Evolutionary conservation across 2,113 vertebrate species (phyloP).

Genomic region (Ovis canadensis): DNA sequence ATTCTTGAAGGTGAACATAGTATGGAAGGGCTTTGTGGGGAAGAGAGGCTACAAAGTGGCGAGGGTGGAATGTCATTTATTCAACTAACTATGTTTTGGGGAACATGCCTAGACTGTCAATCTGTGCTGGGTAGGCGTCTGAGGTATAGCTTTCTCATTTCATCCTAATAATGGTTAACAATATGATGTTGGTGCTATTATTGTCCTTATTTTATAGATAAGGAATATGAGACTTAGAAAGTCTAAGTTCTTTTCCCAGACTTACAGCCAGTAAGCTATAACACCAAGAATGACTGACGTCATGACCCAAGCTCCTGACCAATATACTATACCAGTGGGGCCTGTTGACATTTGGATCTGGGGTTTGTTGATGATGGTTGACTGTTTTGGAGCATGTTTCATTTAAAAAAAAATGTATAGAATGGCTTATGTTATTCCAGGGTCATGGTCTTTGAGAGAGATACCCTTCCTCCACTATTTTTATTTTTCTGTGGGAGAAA

Average conservation of each 20-base stretch:
- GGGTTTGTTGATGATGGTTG: constrained; percentile 49
- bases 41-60: not conserved
- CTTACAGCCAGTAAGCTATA: not conserved
- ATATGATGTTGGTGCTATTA: not conserved
- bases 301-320: not conserved
- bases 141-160: not conserved
- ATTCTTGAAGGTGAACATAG: not conserved
- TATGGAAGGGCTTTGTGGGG: not conserved
- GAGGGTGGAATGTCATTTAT: not conserved
- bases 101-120: not conserved
- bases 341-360: constrained; percentile 47
- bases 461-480: not conserved
- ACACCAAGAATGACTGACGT: not conserved
- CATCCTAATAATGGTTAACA: not conserved
- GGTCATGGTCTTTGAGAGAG: constrained; percentile 49
- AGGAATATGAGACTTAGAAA: not conserved
- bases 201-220: not conserved
- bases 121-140: not conserved
- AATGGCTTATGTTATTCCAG: constrained; percentile 55
- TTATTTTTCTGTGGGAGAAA: constrained; percentile 53
- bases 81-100: not conserved
- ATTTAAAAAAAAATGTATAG: not conserved
- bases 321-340: not conserved
- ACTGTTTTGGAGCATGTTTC: constrained; percentile 33
- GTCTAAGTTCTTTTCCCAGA: not conserved